Evolutionary conservation across 2,797 vertebrate genomes (phyloP).

Genomic region (Acanthurus leucopareius): DNA sequence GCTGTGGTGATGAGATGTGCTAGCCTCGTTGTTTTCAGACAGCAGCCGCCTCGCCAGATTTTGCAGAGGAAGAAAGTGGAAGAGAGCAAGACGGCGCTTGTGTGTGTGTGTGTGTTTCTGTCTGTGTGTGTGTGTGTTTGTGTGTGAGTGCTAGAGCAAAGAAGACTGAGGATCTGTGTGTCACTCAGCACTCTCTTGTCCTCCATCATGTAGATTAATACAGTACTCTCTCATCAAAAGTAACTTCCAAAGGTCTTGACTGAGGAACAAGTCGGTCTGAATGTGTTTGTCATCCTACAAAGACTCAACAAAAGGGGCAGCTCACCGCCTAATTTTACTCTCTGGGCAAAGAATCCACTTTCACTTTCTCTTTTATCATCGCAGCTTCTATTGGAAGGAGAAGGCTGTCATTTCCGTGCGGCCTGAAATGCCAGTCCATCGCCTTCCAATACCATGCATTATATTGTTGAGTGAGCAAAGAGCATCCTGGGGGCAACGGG

Average conservation of each 20-base stretch:
- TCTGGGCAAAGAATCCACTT: conserved; percentile 49
- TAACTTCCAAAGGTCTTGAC: conserved; percentile 52
- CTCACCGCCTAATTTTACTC: conserved; percentile 62
- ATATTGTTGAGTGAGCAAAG: conserved; percentile 79
- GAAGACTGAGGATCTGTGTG: conserved; percentile 38
- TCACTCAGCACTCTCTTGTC: conserved; percentile 42
- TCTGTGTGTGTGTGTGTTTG: conserved; percentile 7
- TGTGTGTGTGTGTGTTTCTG: conserved; percentile 12
- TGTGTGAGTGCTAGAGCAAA: conserved; percentile 27
- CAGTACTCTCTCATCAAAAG: conserved; percentile 47
- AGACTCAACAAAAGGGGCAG: conserved; percentile 70
- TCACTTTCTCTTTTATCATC: conserved; percentile 60
- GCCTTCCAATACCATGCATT: conserved; percentile 58
- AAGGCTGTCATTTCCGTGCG: conserved; percentile 55
- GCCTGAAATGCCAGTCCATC: conserved; percentile 60
- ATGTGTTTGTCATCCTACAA: conserved; percentile 45
- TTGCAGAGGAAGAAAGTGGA: conserved; percentile 57
- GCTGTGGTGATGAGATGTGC: conserved; percentile 72
- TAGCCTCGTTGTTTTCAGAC: conserved; percentile 65
- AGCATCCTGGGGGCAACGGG: conserved; percentile 73
- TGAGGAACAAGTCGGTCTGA: conserved; percentile 52
- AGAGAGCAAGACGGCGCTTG: conserved; percentile 32
- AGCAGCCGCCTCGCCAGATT: conserved; percentile 54
- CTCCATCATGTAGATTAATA: conserved; percentile 50
- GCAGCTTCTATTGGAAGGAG: conserved; percentile 34